phyloP scores from a whole-genome alignment of 1,140 invertebrate species.

The Dendrolimus punctatus region DNA sequence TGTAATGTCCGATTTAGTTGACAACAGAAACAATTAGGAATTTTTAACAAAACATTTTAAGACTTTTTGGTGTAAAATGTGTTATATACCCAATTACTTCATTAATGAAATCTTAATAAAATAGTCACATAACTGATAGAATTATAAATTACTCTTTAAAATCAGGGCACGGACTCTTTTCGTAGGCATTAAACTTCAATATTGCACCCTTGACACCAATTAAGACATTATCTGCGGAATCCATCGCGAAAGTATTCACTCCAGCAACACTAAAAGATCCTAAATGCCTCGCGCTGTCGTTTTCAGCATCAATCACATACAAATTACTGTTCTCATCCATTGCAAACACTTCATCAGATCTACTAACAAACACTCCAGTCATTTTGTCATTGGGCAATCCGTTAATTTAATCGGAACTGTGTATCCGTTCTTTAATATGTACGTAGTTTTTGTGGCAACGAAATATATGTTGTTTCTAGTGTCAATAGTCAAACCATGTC shows the following conservation, averaged over 20 bases:
- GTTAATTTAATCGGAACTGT: conserved; percentile 52
- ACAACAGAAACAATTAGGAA: no score
- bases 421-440: conserved; percentile 40
- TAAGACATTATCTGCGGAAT: conserved; percentile 51
- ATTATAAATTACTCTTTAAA: conserved; percentile 28
- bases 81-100: no score
- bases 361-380: conserved; percentile 48
- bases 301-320: conserved; percentile 41
- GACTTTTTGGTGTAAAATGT: no score
- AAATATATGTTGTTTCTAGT: conserved; percentile 56
- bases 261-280: conserved; percentile 45
- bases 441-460: conserved; percentile 51
- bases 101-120: neutral
- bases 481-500: conserved; percentile 52
- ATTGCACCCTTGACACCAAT: conserved; percentile 51
- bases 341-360: conserved; percentile 46
- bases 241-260: conserved; percentile 56
- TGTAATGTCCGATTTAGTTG: no score
- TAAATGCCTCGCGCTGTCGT: conserved; percentile 35
- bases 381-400: conserved; percentile 48
- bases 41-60: no score
- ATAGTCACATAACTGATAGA: conserved; percentile 19
- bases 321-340: conserved; percentile 61
- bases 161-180: conserved; percentile 42
- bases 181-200: conserved; percentile 44